Base-by-base conservation (phyloP, 2,113 vertebrate genomes). In the Sorex araneus region DNA sequence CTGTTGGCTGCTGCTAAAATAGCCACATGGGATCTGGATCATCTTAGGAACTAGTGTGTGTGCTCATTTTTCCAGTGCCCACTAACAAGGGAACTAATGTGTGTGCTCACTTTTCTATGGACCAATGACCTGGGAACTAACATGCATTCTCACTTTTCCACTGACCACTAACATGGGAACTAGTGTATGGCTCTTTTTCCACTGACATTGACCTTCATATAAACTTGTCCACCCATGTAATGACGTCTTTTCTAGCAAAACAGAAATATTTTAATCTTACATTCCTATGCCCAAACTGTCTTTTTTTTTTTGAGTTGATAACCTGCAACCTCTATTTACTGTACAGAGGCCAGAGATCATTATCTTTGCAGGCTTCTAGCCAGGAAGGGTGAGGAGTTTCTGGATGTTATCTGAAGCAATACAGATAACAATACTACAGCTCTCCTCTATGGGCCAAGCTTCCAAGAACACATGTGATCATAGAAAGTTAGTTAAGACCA, bases 291-390 rank as follows among this genome's bases (percentile, higher is more conserved):
- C 36, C 70, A 54, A 54, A 16, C 47, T 69, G 10, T 86, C 66
- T 70, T 84, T 90, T 82, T 73, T 50, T 50, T 90, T 82, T 73
- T 89, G 21, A 70, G 80, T 63, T 50, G 85, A 28, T 89, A 47
- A 85, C 60, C 57, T 70, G 47, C 67, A 19, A 90, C 70, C 64
- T 82, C 71, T 64, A 36, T 60, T 76, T 75, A 50, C 47, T 19
- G n/a, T 25, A 63, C 10, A 63, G 15, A 36, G 47, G 78, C 18
- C 69, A 76, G 78, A 93, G 85, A 69, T 60, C 30, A 63, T 70
- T 81, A 67, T 54, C 30, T 89, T 30, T 64, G 50, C n/a, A 67
- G 13, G 40, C 36, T 50, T n/a, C 82, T 64, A 63, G 19, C 43
- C 57, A 57, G 40, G 63, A 43, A 86, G 23, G n/a, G 30, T 74